A percentile compares a stretch with the other conserved stretches of the same genome.
Evolutionary conservation across 2,888 invertebrate species (phyloP).

Genomic region (Netelia virgata): DNA sequence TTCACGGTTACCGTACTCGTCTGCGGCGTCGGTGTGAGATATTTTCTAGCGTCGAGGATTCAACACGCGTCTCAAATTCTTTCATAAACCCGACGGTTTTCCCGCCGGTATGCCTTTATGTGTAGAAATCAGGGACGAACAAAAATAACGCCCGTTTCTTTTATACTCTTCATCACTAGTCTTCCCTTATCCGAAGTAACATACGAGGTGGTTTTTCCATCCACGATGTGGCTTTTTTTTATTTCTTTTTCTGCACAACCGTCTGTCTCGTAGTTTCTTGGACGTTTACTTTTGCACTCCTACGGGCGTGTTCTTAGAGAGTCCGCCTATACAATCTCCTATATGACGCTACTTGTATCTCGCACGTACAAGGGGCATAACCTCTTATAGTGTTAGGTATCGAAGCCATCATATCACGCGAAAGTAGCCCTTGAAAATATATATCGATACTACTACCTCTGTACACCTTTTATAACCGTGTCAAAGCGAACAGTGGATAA

Average conservation of each 20-base stretch:
- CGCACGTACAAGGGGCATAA: background rate
- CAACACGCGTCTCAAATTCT: slow-evolving; percentile 33
- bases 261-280: slow-evolving; percentile 13
- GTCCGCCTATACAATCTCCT: background rate
- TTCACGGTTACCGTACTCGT: background rate
- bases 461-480: slow-evolving; percentile 6
- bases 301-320: slow-evolving; percentile 20
- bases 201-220: background rate
- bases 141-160: slow-evolving; percentile 25
- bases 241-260: background rate
- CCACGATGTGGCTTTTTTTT: background rate
- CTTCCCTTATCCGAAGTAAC: slow-evolving; percentile 24
- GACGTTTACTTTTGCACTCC: slow-evolving; percentile 21
- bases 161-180: slow-evolving; percentile 12
- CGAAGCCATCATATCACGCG: background rate
- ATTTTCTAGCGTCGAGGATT: slow-evolving; percentile 30
- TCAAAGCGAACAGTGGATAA: background rate
- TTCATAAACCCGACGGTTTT: slow-evolving; percentile 26
- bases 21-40: slow-evolving; percentile 9
- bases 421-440: slow-evolving; percentile 23
- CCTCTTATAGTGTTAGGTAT: slow-evolving; percentile 1
- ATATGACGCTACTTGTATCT: background rate
- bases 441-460: slow-evolving; percentile 24
- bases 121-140: background rate
- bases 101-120: background rate